Base-by-base conservation (phyloP, 2,888 invertebrate species). In the Schrankia costaestrigalis region DNA sequence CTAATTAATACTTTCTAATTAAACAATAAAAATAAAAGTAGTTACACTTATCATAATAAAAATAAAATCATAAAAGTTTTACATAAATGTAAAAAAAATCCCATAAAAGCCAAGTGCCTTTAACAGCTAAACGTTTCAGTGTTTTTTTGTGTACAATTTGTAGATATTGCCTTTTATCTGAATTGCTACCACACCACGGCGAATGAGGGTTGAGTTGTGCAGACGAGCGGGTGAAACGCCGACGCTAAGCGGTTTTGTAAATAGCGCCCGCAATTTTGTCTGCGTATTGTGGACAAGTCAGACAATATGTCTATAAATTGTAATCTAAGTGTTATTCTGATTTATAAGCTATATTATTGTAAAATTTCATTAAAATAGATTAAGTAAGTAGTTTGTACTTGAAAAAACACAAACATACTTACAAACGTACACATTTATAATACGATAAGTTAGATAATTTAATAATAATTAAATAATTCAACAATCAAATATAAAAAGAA, bases 151-250 rank as follows among this genome's bases (percentile, higher is more conserved):
- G 65, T 78, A 78, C 83, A 85, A 85, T 86, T 85, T 83, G 84
- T 85, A 70, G 71, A 70, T 72, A 74, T 69, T 54, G 11, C 63
- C 56, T 71, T 76, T 80, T 86, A 85, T 85, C 86, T 85, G 79
- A 78, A 86, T 86, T 85, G 86, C 86, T 86, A 85, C 85, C 86
- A 86, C 71, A 62, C 82, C 70, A 62, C 65, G 45, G 46, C 49
- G 44, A 63, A 50, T 50, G 64, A 68, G 71, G 67, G 69, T 63
- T 56, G 72, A 36, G 24, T 19, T 10, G 7, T 35, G 25, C 43
- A 70, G 43, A 70, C 71, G 40, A 18, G 59, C 70, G 67, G 29
- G 41, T 39, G 2, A 34, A 30, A 50, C 48, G 50, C 38, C 2
- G 26, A 46, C 41, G 35, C 38, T 45, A 18, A 17, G 18, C 11